Evolutionary conservation across 2,888 invertebrate species (phyloP), one percentile per base, ranked within the genome.

Genomic region (Cephus nigrinus): DNA sequence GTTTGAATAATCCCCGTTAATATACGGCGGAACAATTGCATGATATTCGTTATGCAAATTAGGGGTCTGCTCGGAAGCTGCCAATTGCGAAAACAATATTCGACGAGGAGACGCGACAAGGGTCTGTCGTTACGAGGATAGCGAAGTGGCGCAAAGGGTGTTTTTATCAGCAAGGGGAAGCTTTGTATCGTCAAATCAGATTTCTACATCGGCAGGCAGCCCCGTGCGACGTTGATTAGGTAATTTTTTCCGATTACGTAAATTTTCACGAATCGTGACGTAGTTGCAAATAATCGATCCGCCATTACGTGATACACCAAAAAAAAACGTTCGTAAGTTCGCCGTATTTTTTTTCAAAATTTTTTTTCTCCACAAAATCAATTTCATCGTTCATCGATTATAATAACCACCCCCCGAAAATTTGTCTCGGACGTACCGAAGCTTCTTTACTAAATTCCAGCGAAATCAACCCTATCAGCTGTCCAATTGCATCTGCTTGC

Each of bases 51-150:
- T 74, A 77, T 77, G 77, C 69, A 77, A 77, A 77, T 77, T 33
- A 15, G 5, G 40, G 71, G 34, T 71, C 69, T 36, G 69, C 35
- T 69, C 74, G 69, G 75, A 77, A 77, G 69, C 74, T 40, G 40
- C 77, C 77, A 77, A 77, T 77, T 75, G 75, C 15, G 77, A 77
- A 75, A 77, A 77, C 77, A 77, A 77, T 75, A 75, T 77, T 77
- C 71, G 74, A 69, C 9, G 40, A 40, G 40, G 9, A 55, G 40
- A 71, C 30, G 12, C 32, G 31, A 32, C 71, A 32, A 71, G 71
- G 71, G 71, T 32, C 31, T 31, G 0, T 32, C 71, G 31, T 71
- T 55, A 55, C 12, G 71, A 30, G 31, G 31, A 11, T 31, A 32
- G 12, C 11, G n/a, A 31, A 55, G 23, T 23, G 23, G 5, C 23